Evolutionary conservation across 2,113 vertebrate species (phyloP), one percentile per base, ranked within the genome.

Genomic region (Pholis gunnellus): DNA sequence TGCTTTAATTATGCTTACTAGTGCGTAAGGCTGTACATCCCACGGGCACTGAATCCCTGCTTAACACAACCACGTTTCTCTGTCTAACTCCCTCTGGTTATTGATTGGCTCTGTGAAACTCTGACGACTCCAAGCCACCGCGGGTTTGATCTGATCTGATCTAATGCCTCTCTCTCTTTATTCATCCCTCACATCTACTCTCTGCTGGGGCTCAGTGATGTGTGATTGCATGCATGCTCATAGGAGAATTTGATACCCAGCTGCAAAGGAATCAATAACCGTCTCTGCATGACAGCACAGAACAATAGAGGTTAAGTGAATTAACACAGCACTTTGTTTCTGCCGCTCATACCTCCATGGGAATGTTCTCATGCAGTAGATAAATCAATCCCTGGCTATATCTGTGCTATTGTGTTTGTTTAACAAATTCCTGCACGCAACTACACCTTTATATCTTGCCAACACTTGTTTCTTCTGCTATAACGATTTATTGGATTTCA

Each of bases 221-320:
- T 72, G 69, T 57, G 69, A 40, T 40, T 57, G 69, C 40, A 57
- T 40, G 52, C 9, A 57, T 20, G 69, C 52, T 18, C 52, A 40
- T 27, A n/a, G 64, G 72, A 69, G 76, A 80, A 75, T 87, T 85
- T 87, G 80, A 78, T 68, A 64, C 65, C 60, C 64, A 85, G 72
- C 77, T 75, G 72, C 50, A 76, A 57, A 70, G n/a, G 63, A 88
- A 93, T 93, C 92, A 87, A 92, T 92, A 86, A 27, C 69, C 25
- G 22, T 82, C 78, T 85, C 72, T 78, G 87, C 71, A 50, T 84
- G 86, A 85, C 71, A 65, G 79, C 75, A 82, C 86, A 66, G 75
- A 86, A 90, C 81, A 87, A 88, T 80, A 50, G 76, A 90, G 84
- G 91, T 91, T 91, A 92, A 91, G 74, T 83, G 81, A 90, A 91